Base-by-base conservation (phyloP, 2,113 vertebrate genomes). In the Raphicerus campestris region DNA sequence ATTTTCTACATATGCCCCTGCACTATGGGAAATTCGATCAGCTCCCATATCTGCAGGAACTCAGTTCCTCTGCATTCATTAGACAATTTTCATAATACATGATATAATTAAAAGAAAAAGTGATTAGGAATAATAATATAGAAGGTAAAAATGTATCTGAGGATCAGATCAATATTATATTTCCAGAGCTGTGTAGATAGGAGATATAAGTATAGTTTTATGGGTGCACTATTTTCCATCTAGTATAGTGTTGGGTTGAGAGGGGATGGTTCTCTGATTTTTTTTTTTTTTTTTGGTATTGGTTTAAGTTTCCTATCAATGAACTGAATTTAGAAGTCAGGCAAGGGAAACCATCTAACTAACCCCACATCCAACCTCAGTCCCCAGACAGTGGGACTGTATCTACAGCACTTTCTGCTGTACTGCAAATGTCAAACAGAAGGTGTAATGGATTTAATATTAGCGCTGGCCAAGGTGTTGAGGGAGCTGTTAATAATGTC, bases 401-500 rank as follows among this genome's bases (percentile, higher is more conserved):
- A 99, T 98, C 98, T 98, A 99, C 98, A 98, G 98, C 98, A 97
- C 98, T 99, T 98, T 98, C 97, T 98, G 98, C 98, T 98, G 98
- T 98, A 98, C 98, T 98, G 98, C 98, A 98, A 98, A 98, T 98
- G 98, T 98, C 98, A 98, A 98, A 98, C 98, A 98, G 98, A 98
- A 98, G 97, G 98, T 98, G 97, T 99, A 98, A 99, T 98, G 98
- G 98, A 98, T 99, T 99, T 99, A 99, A 99, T 98, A 99, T 99
- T 98, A 99, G 99, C 97, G 98, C 98, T 98, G 98, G 98, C 98
- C 98, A 98, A 98, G 98, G 98, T 99, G 98, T 98, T 98, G 98
- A 98, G 98, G 98, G 99, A 99, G 98, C 98, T 99, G 98, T 99
- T 99, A 99, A 99, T 99, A 99, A 99, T 99, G 98, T 98, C 99